phyloP scores from a whole-genome alignment of 1,140 invertebrate species.

The Drosophila nigrodunni region DNA sequence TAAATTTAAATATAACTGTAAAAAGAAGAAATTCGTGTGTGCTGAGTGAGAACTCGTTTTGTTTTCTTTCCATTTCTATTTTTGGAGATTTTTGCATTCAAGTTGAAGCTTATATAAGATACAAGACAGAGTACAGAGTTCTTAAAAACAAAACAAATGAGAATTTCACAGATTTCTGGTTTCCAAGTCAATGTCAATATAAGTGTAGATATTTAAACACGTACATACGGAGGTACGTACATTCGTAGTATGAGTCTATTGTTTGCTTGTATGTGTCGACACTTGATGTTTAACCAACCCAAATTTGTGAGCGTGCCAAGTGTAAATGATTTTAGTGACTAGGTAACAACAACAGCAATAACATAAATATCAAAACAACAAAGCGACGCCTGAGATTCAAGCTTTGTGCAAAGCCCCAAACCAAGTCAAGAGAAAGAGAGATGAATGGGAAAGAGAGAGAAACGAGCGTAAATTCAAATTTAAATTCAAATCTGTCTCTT shows the following conservation, averaged over 20 bases:
- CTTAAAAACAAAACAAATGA: slow-evolving; percentile 38
- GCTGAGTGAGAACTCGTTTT: slow-evolving; percentile 29
- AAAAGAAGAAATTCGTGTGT: background rate
- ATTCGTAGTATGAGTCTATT: background rate
- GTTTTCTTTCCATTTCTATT: slow-evolving; percentile 13
- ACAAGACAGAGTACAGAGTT: background rate
- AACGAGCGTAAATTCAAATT: slow-evolving; percentile 41
- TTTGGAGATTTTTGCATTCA: slow-evolving; percentile 18
- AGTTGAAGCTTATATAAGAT: background rate
- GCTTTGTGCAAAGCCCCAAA: slow-evolving; percentile 42
- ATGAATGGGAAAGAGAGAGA: slow-evolving; percentile 4
- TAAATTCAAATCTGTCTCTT: slow-evolving; percentile 62
- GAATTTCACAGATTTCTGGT: slow-evolving; percentile 37
- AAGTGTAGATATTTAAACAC: background rate
- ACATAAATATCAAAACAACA: slow-evolving; percentile 35
- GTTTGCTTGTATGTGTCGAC: slow-evolving; percentile 6
- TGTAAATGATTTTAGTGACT: slow-evolving; percentile 51
- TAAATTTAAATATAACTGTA: slow-evolving; percentile 7
- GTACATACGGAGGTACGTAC: too few species aligned
- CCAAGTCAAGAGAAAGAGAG: slow-evolving; percentile 33
- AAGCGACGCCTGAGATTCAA: slow-evolving; percentile 38
- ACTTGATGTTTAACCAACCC: slow-evolving; percentile 23
- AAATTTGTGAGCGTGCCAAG: slow-evolving; percentile 40
- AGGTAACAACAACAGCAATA: slow-evolving; percentile 31
- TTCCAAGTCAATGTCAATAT: slow-evolving; percentile 30